Evolutionary conservation across 23 tunicate genomes (phyloP).

Genomic region (Trididemnum clinides): DNA sequence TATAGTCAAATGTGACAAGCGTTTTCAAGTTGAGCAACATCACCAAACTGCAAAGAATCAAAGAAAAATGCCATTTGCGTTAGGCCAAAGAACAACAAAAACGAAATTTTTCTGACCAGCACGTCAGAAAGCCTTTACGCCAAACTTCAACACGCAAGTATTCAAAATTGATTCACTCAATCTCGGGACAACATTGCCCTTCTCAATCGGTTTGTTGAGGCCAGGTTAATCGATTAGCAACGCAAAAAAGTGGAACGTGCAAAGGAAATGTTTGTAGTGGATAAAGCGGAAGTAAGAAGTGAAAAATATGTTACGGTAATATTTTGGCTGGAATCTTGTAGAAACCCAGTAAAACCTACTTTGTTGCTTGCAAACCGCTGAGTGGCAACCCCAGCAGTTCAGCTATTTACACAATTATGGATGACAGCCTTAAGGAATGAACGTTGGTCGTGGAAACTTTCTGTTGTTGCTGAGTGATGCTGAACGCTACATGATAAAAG

Average conservation of each 20-base stretch:
- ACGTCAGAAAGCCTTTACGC: too few species aligned
- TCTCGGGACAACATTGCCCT: background rate
- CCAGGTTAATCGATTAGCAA: too few species aligned
- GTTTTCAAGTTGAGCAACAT: background rate
- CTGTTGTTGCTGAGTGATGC: background rate
- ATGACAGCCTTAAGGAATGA: background rate
- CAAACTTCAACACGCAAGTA: background rate
- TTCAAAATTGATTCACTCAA: background rate
- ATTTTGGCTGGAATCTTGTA: background rate
- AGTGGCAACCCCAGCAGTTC: background rate
- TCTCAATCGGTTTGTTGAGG: background rate
- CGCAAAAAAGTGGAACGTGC: background rate
- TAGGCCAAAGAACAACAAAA: too few species aligned
- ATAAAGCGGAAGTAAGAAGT: background rate
- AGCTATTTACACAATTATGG: background rate
- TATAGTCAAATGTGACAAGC: background rate
- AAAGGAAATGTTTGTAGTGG: background rate
- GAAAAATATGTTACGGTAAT: too few species aligned
- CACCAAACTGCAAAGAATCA: background rate
- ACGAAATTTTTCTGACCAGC: too few species aligned
- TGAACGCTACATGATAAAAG: background rate
- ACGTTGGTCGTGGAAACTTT: background rate
- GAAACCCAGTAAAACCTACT: background rate
- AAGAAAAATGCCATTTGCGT: background rate
- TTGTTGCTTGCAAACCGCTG: background rate